These are phyloP conservation scores for Nicator chloris DNA, from an alignment of 2,113 vertebrate genomes.

Conservation along the genomic window DNA sequence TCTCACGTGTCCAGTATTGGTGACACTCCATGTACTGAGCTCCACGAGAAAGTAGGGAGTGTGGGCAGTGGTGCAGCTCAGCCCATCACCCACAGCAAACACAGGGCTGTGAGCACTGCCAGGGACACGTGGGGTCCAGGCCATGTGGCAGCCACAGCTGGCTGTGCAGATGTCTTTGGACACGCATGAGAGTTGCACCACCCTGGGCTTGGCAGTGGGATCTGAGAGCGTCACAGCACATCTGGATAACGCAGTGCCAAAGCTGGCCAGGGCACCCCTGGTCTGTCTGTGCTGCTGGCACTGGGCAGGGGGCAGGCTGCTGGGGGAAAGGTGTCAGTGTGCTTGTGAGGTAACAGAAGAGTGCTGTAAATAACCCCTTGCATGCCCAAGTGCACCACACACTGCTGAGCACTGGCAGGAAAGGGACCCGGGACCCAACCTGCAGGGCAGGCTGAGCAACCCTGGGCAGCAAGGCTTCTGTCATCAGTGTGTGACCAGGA, in stretches of 20 bases:
- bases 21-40: accelerated
- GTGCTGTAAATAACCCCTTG: not conserved
- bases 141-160: not conserved
- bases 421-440: accelerated
- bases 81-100: accelerated
- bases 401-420: not conserved
- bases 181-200: too few species aligned
- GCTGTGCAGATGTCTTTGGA: not conserved
- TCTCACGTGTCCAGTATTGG: accelerated
- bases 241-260: accelerated
- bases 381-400: accelerated
- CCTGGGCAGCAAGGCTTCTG: not conserved
- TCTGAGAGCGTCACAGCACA: not conserved
- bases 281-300: not conserved
- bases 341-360: not conserved
- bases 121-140: not conserved
- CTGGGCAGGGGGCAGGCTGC: not conserved
- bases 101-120: not conserved
- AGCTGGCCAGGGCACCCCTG: accelerated
- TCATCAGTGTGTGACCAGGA: not conserved
- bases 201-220: not conserved
- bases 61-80: not conserved
- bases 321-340: accelerated
- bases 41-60: accelerated
- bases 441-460: not conserved